A percentile compares a stretch with the other conserved stretches of the same genome.
Evolutionary conservation across 2,888 invertebrate genomes (phyloP).

Genomic region (Rhorus exstirpatorius): DNA sequence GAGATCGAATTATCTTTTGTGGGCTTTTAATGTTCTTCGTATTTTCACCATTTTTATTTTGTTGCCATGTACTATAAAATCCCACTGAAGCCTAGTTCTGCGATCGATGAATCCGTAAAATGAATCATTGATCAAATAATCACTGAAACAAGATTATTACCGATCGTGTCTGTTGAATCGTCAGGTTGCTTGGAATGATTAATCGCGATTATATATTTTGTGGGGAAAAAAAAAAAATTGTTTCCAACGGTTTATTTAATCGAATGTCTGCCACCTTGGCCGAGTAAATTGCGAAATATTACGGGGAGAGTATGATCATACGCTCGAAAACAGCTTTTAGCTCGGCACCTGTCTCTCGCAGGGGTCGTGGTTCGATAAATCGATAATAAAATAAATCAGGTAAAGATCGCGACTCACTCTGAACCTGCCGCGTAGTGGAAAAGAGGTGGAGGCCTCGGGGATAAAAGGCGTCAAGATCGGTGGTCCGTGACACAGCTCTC

Average conservation of each 20-base stretch:
- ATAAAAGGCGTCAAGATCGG: conserved; percentile 56
- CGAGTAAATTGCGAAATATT: conserved; percentile 25
- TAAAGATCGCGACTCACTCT: conserved; percentile 31
- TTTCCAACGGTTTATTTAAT: conserved; percentile 23
- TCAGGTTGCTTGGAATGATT: background rate
- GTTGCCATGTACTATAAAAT: too few relatives aligned
- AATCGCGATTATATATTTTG: background rate
- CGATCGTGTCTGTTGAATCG: too few relatives aligned
- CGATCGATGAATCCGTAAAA: too few relatives aligned
- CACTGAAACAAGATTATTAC: too few relatives aligned
- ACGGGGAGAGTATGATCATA: conserved; percentile 32
- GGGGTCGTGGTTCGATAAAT: conserved; percentile 75
- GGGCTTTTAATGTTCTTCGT: too few relatives aligned
- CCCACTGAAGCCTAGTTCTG: too few relatives aligned
- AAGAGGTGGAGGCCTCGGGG: conserved; percentile 32
- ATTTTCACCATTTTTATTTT: too few relatives aligned
- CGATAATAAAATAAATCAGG: conserved; percentile 42
- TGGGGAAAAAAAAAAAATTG: background rate
- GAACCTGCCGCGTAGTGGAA: conserved; percentile 30
- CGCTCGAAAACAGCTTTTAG: conserved; percentile 47
- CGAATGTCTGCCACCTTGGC: background rate
- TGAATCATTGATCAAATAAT: too few relatives aligned
- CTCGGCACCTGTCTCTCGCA: conserved; percentile 80
- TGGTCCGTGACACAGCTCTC: conserved; percentile 49
- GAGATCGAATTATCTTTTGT: too few relatives aligned